phyloP scores from a whole-genome alignment of 1,140 invertebrate species.

The Drosophila hydei region DNA sequence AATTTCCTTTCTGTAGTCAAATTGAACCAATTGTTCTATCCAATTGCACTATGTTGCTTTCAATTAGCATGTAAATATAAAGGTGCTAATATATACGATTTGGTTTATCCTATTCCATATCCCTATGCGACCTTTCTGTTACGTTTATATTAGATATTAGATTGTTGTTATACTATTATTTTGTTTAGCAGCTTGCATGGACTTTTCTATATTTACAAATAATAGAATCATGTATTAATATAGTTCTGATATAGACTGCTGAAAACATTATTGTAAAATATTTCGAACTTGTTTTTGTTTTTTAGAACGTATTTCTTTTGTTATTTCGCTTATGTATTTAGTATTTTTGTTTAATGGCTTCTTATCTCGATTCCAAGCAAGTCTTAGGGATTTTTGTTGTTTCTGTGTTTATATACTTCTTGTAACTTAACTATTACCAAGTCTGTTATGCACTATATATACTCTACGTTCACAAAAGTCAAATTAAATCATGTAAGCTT shows the following conservation, averaged over 20 bases:
- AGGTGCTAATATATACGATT: background rate
- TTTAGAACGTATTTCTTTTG: background rate
- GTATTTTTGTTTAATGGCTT: background rate
- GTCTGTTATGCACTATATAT: background rate
- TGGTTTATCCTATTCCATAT: background rate
- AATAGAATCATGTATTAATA: background rate
- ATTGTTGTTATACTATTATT: background rate
- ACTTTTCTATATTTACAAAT: conserved; percentile 3
- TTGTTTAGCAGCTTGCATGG: conserved; percentile 9
- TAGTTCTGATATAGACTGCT: background rate
- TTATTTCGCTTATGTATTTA: background rate
- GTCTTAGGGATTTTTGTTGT: background rate
- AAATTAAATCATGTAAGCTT: no score
- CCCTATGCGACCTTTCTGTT: no score
- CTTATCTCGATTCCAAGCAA: background rate
- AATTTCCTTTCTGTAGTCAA: background rate
- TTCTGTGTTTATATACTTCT: background rate
- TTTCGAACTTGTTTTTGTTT: no score
- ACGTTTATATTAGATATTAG: no score
- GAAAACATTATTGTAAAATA: no score
- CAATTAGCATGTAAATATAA: background rate
- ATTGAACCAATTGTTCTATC: background rate
- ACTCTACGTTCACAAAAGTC: no score
- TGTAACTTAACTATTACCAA: background rate
- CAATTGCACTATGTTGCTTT: conserved; percentile 9